Evolutionary conservation across 2,113 vertebrate species (phyloP).

Genomic region (Equus przewalskii): DNA sequence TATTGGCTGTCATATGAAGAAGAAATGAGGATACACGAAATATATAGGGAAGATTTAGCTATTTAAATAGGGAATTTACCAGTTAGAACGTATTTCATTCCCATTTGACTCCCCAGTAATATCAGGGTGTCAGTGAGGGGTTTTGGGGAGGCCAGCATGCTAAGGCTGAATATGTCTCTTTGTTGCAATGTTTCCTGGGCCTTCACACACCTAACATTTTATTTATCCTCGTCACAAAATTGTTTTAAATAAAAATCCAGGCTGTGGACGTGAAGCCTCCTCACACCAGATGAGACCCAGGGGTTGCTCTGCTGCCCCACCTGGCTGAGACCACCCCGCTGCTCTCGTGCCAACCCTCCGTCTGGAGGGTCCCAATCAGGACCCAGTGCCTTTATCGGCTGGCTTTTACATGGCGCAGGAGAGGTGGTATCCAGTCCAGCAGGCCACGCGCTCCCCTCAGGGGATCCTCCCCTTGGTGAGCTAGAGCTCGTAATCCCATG

Average conservation of each 20-base stretch:
- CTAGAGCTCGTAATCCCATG: not conserved
- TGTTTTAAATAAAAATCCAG: slow-evolving; percentile 21
- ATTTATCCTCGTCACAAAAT: not conserved
- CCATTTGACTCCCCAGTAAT: not conserved
- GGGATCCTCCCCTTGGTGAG: too few relatives aligned
- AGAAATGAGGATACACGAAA: not conserved
- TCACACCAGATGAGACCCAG: not conserved
- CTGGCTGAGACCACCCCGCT: fast-evolving
- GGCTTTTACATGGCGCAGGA: too few relatives aligned
- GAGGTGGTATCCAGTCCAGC: fast-evolving
- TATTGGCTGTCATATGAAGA: not conserved
- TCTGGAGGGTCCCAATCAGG: fast-evolving
- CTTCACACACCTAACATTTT: not conserved
- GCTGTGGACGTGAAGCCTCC: not conserved
- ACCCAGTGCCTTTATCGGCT: fast-evolving
- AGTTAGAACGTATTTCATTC: not conserved
- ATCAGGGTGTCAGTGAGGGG: not conserved
- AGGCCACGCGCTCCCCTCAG: fast-evolving
- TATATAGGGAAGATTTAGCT: not conserved
- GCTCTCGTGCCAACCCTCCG: fast-evolving
- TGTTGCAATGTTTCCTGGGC: not conserved
- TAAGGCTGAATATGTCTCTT: not conserved
- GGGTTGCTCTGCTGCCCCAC: fast-evolving
- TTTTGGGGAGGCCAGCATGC: fast-evolving
- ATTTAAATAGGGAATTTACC: not conserved